Conservation (phyloP, 2,888 invertebrate species). For the Agelastica alni region DNA sequence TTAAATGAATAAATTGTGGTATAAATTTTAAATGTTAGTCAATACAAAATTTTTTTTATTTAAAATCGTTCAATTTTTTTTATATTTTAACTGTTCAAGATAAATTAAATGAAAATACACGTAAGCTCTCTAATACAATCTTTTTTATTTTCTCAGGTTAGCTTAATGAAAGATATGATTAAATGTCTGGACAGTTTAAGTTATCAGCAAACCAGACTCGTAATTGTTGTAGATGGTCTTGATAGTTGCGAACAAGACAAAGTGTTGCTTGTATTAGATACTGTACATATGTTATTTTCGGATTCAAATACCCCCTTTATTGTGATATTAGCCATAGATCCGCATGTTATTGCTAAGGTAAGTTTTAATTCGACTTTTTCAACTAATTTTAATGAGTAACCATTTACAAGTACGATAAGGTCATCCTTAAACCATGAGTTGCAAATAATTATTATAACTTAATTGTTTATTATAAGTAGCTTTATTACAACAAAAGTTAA, state of each 20-base stretch:
- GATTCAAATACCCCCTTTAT: slow-evolving; percentile 95
- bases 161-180: slow-evolving; percentile 63
- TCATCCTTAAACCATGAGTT: too few species aligned
- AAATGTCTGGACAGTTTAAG: slow-evolving; percentile 93
- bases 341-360: slow-evolving; percentile 97
- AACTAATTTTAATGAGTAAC: neutral
- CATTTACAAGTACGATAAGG: slow-evolving; percentile 7
- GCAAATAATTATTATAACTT: too few species aligned
- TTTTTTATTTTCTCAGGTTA: slow-evolving; percentile 40
- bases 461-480: too few species aligned
- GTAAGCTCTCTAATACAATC: too few species aligned
- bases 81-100: too few species aligned
- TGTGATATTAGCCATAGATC: slow-evolving; percentile 94
- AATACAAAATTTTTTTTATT: too few species aligned
- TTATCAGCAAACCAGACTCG: slow-evolving; percentile 90
- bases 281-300: slow-evolving; percentile 93
- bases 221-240: slow-evolving; percentile 94
- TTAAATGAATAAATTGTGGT: too few species aligned
- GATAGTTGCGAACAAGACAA: slow-evolving; percentile 98
- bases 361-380: slow-evolving; percentile 31
- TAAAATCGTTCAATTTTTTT: too few species aligned
- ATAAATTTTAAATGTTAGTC: too few species aligned
- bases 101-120: too few species aligned
- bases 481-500: too few species aligned
- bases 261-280: slow-evolving; percentile 89